Conservation (phyloP, 1,140 invertebrate species). For the Stegodyphus dumicola region DNA sequence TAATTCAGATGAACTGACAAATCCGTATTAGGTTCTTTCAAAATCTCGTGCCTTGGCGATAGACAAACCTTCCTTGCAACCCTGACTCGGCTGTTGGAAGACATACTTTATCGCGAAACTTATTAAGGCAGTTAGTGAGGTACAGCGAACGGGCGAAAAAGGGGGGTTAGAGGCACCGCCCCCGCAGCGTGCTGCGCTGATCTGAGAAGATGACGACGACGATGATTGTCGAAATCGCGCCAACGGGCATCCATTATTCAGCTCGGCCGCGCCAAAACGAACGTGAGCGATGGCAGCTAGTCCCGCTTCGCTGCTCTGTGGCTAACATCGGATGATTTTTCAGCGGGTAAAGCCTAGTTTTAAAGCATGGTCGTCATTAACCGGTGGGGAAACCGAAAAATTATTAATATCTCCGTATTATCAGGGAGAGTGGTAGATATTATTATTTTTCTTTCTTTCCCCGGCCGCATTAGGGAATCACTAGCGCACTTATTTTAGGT, state of each 20-base stretch:
- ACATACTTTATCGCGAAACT: slow-evolving; percentile 53
- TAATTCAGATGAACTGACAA: no score
- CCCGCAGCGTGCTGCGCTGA: neutral
- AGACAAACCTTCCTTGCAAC: no score
- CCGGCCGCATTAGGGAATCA: no score
- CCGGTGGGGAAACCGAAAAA: slow-evolving; percentile 6
- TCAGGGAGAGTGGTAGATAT: slow-evolving; percentile 33
- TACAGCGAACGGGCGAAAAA: neutral
- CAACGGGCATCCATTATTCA: neutral
- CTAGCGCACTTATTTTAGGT: no score
- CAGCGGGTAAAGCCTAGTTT: slow-evolving; percentile 13
- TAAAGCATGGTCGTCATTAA: slow-evolving; percentile 37
- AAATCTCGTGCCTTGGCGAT: no score
- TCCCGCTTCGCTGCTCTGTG: slow-evolving; percentile 35
- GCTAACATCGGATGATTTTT: slow-evolving; percentile 45
- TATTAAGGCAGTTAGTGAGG: slow-evolving; percentile 55
- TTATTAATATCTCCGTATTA: slow-evolving; percentile 48
- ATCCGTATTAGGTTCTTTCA: no score
- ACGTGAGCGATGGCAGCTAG: slow-evolving; percentile 16
- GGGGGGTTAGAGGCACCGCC: neutral
- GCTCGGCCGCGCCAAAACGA: slow-evolving; percentile 7
- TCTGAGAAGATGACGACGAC: slow-evolving; percentile 23
- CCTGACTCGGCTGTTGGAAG: neutral
- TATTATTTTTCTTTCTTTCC: no score
- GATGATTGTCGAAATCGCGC: slow-evolving; percentile 56